phyloP scores from a whole-genome alignment of 2,888 invertebrate genomes.

The Thera obeliscata region DNA sequence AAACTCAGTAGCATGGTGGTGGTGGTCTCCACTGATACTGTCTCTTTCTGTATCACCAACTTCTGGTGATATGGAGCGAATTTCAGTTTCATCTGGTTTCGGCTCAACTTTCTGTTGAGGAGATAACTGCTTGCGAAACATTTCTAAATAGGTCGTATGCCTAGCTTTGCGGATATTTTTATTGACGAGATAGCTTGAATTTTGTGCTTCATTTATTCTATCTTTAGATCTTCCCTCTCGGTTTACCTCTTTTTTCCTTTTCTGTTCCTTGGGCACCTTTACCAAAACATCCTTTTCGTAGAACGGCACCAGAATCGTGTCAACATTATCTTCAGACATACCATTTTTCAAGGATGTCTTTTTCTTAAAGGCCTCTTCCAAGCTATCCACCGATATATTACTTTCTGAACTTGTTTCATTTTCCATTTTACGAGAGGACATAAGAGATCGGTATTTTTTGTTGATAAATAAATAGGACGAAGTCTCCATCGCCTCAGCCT shows the following conservation, averaged over 20 bases:
- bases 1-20: slow-evolving; percentile 58
- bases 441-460: slow-evolving; percentile 57
- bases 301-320: slow-evolving; percentile 77
- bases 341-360: slow-evolving; percentile 49
- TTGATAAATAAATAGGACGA: slow-evolving; percentile 64
- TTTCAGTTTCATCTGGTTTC: slow-evolving; percentile 52
- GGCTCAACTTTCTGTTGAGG: slow-evolving; percentile 43
- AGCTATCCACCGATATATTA: slow-evolving; percentile 72
- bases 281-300: slow-evolving; percentile 78
- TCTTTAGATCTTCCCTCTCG: slow-evolving; percentile 45
- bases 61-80: slow-evolving; percentile 74
- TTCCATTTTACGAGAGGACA: slow-evolving; percentile 58
- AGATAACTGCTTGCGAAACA: slow-evolving; percentile 71
- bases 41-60: slow-evolving; percentile 76
- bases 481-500: slow-evolving; percentile 54
- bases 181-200: slow-evolving; percentile 66
- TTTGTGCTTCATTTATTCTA: slow-evolving; percentile 46
- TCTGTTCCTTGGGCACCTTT: slow-evolving; percentile 66
- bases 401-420: slow-evolving; percentile 62
- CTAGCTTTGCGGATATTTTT: slow-evolving; percentile 55
- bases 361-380: slow-evolving; percentile 60
- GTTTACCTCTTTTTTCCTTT: slow-evolving; percentile 48
- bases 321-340: slow-evolving; percentile 60
- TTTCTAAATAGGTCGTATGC: slow-evolving; percentile 67
- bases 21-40: slow-evolving; percentile 63